These are phyloP conservation scores for Nannospalax galili DNA, from an alignment of 2,113 vertebrate genomes.

Conservation along the genomic window DNA sequence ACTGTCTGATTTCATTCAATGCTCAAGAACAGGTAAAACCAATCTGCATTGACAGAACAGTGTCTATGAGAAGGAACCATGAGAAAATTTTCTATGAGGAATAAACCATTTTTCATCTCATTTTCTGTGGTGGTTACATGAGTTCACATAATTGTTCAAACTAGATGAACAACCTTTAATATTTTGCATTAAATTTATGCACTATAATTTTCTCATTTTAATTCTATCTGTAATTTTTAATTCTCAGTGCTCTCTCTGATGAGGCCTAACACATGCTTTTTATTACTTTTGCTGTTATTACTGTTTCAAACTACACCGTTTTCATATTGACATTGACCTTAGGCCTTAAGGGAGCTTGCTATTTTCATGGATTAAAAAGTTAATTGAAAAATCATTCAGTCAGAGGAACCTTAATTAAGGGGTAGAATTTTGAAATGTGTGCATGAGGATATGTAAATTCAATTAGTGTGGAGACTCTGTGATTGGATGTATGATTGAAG, in stretches of 20 bases:
- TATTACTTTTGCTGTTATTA: not conserved
- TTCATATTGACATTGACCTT: not conserved
- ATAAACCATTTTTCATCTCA: not conserved
- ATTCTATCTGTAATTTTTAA: no score
- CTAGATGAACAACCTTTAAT: not conserved
- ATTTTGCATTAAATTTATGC: not conserved
- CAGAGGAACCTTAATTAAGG: conserved; percentile 25
- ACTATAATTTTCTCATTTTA: conserved; percentile 2
- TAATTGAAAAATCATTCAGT: conserved; percentile 24
- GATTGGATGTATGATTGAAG: not conserved
- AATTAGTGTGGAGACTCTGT: not conserved
- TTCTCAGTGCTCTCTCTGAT: no score
- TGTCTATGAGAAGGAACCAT: not conserved
- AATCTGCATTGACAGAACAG: not conserved
- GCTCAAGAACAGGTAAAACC: not conserved
- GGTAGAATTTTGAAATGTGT: not conserved
- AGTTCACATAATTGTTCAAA: not conserved
- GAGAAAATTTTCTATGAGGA: not conserved
- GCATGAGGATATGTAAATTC: not conserved
- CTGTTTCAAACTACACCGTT: not conserved
- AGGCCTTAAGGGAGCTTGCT: not conserved
- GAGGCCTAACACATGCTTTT: not conserved
- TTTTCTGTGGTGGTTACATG: not conserved
- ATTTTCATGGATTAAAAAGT: conserved; percentile 28
- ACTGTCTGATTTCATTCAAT: not conserved